Percentiles rank a stretch among this genome's conserved stretches.
Evolutionary conservation across 1,140 invertebrate genomes (phyloP).

Genomic region (Potamilus streckersoni): DNA sequence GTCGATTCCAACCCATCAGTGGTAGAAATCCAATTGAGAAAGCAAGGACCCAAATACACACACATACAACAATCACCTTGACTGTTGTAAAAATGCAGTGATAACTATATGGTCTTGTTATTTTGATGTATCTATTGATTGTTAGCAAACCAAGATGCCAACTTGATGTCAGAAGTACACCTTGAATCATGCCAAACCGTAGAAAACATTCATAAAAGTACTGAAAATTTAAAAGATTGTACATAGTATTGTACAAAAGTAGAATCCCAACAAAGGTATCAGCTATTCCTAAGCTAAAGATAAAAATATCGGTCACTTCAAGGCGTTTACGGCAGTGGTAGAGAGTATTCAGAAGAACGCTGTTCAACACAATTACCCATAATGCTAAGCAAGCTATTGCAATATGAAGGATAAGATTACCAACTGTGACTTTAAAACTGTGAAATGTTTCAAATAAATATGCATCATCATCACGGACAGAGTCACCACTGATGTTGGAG

Average conservation of each 20-base stretch:
- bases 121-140: constrained; percentile 43
- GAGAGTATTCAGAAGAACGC: constrained; percentile 29
- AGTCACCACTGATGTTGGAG: too few relatives aligned
- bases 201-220: constrained; percentile 37
- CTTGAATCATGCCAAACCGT: constrained; percentile 35
- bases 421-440: constrained; percentile 31
- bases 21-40: constrained; percentile 31
- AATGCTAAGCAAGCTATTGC: constrained; percentile 24
- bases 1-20: constrained; percentile 35
- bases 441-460: constrained; percentile 29
- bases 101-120: constrained; percentile 33
- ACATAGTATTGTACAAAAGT: constrained; percentile 34
- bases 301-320: constrained; percentile 31
- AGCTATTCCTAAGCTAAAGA: constrained; percentile 30
- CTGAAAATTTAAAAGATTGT: constrained; percentile 37
- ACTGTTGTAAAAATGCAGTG: constrained; percentile 20
- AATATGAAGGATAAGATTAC: constrained; percentile 16
- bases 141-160: constrained; percentile 34
- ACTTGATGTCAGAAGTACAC: constrained; percentile 31
- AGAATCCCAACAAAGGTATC: constrained; percentile 35
- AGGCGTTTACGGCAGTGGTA: constrained; percentile 12
- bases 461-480: not conserved
- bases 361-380: constrained; percentile 32
- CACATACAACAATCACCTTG: constrained; percentile 17
- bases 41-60: constrained; percentile 32